phyloP scores from a whole-genome alignment of 2,797 vertebrate species.

The Strix occidentalis region DNA sequence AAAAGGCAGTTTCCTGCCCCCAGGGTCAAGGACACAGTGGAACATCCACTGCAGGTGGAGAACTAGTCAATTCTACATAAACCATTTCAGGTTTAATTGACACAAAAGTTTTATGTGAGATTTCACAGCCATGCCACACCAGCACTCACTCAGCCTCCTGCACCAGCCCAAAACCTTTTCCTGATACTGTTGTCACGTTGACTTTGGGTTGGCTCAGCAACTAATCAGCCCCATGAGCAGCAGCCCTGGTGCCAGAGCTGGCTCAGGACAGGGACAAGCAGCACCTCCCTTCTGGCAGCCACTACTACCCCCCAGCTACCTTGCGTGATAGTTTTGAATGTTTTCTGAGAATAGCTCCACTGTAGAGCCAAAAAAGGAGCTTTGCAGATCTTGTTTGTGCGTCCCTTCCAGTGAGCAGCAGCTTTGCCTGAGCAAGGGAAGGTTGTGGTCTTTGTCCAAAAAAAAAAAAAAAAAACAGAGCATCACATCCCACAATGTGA shows the following conservation, averaged over 20 bases:
- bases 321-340: rapidly evolving
- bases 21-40: background rate
- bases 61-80: background rate
- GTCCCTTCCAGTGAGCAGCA: rapidly evolving
- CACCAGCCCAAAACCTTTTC: background rate
- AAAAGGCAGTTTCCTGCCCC: background rate
- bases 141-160: background rate
- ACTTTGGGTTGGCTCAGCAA: background rate
- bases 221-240: background rate
- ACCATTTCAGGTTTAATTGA: background rate
- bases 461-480: background rate
- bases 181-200: background rate
- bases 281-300: background rate
- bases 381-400: background rate
- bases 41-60: background rate
- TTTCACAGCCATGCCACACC: background rate
- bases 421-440: background rate
- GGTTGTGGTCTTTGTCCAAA: background rate
- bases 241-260: background rate
- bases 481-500: rapidly evolving
- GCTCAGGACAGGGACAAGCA: background rate
- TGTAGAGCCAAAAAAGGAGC: background rate
- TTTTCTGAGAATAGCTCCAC: background rate
- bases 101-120: background rate
- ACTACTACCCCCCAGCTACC: background rate